These are phyloP conservation scores for Sceliomorpha sp. DNA, from an alignment of 2,888 invertebrate genomes.

Conservation along the genomic window DNA sequence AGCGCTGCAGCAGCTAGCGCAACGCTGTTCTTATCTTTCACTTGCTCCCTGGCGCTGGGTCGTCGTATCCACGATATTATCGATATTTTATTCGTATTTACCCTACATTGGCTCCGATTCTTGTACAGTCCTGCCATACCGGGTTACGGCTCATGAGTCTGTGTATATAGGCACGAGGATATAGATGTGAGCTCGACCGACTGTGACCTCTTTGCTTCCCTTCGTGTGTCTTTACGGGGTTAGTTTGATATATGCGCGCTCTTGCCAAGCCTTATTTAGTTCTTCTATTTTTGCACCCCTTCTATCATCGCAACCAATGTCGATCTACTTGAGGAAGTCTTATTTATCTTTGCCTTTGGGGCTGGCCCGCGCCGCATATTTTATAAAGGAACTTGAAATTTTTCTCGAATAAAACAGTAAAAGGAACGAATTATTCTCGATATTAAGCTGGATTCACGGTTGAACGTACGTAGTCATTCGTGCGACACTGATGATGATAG, in stretches of 20 bases:
- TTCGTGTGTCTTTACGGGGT: conserved; percentile 38
- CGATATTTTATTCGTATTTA: conserved; percentile 70
- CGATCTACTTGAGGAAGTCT: conserved; percentile 26
- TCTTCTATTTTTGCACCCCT: conserved; percentile 21
- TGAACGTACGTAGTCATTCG: conserved; percentile 6
- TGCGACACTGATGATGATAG: too few relatives aligned
- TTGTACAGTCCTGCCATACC: conserved; percentile 19
- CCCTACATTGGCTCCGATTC: conserved; percentile 56
- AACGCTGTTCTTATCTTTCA: conserved; percentile 42
- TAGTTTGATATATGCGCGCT: conserved; percentile 56
- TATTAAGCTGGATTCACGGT: conserved; percentile 3
- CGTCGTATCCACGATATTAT: conserved; percentile 57
- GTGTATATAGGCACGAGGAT: conserved; percentile 21
- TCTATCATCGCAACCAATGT: conserved; percentile 19
- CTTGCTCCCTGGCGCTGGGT: conserved; percentile 23
- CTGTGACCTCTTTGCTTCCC: conserved; percentile 8
- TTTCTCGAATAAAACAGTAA: conserved; percentile 2
- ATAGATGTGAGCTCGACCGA: conserved; percentile 27
- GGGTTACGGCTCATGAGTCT: conserved; percentile 38
- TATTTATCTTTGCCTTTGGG: conserved; percentile 57
- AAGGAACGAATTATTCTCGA: conserved; percentile 1
- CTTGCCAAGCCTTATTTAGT: conserved; percentile 47
- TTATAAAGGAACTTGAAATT: conserved; percentile 15
- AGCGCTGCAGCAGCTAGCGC: conserved; percentile 6
- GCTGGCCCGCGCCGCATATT: conserved; percentile 9